Conservation (phyloP, 2,888 invertebrate species). For the Tetranychus piercei region DNA sequence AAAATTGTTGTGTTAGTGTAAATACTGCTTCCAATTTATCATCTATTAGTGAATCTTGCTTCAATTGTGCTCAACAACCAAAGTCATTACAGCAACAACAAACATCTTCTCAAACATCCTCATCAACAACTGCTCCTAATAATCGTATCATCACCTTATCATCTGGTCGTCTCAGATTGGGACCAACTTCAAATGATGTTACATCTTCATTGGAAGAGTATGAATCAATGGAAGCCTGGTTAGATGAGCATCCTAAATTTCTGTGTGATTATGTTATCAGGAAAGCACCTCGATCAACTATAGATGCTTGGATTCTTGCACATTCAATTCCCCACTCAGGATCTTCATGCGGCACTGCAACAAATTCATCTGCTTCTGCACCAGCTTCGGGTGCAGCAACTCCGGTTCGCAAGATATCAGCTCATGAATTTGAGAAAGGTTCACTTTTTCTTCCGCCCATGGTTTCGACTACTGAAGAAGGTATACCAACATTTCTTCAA, state of each 20-base stretch:
- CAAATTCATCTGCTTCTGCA: constrained; percentile 19
- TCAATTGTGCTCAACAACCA: neutral
- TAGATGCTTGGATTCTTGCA: constrained; percentile 77
- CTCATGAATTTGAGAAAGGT: constrained; percentile 85
- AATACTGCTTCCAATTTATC: neutral
- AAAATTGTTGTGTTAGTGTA: neutral
- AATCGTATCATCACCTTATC: neutral
- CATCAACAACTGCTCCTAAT: neutral
- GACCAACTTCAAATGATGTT: neutral
- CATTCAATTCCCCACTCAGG: constrained; percentile 38
- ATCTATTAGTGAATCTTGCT: neutral
- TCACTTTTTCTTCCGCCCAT: constrained; percentile 57
- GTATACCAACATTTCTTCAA: constrained; percentile 69
- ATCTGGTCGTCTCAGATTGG: neutral
- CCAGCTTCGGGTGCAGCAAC: constrained; percentile 48
- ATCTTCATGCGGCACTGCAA: constrained; percentile 16
- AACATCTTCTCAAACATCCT: neutral
- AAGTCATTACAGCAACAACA: neutral
- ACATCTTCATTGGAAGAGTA: constrained; percentile 7
- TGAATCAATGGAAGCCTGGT: constrained; percentile 63
- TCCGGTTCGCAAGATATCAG: constrained; percentile 78
- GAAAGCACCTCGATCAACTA: constrained; percentile 76
- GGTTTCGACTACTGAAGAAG: constrained; percentile 70
- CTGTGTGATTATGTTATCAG: constrained; percentile 84
- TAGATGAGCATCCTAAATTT: constrained; percentile 89